phyloP scores from a whole-genome alignment of 2,888 invertebrate species.

The Spicauda simplicius region DNA sequence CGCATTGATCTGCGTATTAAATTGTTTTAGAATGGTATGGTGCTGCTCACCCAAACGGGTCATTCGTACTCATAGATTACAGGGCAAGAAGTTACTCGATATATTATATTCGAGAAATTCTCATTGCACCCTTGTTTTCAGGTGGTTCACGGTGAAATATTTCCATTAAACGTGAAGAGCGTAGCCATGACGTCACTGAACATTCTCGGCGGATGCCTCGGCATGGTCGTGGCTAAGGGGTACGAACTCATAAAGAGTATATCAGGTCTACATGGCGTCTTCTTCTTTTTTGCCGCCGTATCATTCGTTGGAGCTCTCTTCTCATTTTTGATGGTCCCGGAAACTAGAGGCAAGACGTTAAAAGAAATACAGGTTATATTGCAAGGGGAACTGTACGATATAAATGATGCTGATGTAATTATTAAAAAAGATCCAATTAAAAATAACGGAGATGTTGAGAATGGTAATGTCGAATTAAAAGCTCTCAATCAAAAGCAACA shows the following conservation, averaged over 20 bases:
- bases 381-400: slow-evolving; percentile 63
- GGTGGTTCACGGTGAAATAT: slow-evolving; percentile 82
- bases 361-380: slow-evolving; percentile 81
- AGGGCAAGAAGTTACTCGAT: too few relatives aligned
- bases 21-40: too few relatives aligned
- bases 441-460: slow-evolving; percentile 6
- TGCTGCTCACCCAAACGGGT: too few relatives aligned
- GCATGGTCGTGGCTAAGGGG: slow-evolving; percentile 76
- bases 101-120: not conserved
- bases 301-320: slow-evolving; percentile 77
- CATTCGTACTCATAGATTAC: too few relatives aligned
- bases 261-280: slow-evolving; percentile 75
- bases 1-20: too few relatives aligned
- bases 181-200: slow-evolving; percentile 76
- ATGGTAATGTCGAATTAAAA: slow-evolving; percentile 15
- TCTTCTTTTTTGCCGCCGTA: slow-evolving; percentile 72
- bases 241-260: slow-evolving; percentile 77
- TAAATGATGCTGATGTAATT: slow-evolving; percentile 41
- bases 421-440: not conserved
- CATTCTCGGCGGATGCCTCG: slow-evolving; percentile 73
- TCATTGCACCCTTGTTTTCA: slow-evolving; percentile 36
- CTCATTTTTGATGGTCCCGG: slow-evolving; percentile 78
- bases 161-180: slow-evolving; percentile 83
- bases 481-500: slow-evolving; percentile 7
- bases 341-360: slow-evolving; percentile 84